Conservation (phyloP, 1,140 invertebrate genomes). For the Drosophila tristis region DNA sequence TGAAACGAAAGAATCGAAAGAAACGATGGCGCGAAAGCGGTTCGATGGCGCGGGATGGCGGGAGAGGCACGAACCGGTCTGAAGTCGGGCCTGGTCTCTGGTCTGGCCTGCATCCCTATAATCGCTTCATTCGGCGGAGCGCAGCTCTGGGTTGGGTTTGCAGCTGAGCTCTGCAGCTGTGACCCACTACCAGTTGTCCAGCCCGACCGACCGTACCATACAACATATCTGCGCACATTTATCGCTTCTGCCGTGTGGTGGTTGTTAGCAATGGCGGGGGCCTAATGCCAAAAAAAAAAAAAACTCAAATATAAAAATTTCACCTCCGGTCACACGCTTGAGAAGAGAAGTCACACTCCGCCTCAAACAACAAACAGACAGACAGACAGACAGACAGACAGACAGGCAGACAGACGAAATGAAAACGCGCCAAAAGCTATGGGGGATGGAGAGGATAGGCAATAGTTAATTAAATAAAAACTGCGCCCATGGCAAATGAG, state of each 20-base stretch:
- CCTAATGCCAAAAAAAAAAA: conserved; percentile 53
- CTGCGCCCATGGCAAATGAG: conserved; percentile 38
- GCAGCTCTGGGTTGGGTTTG: conserved; percentile 18
- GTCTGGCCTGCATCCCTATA: conserved; percentile 67
- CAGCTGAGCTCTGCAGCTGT: conserved; percentile 60
- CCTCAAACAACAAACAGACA: too few relatives aligned
- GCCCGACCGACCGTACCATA: conserved; percentile 26
- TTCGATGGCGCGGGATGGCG: conserved; percentile 1
- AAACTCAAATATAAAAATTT: conserved; percentile 65
- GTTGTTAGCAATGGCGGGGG: conserved; percentile 16
- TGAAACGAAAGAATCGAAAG: conserved; percentile 56
- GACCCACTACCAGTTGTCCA: conserved; percentile 79
- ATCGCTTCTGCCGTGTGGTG: conserved; percentile 43
- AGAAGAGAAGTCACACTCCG: conserved; percentile 65
- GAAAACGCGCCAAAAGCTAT: conserved; percentile 6
- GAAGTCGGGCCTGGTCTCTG: conserved; percentile 6
- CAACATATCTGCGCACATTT: conserved; percentile 69
- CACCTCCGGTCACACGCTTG: conserved; percentile 79
- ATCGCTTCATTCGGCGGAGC: conserved; percentile 60
- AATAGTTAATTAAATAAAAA: conserved; percentile 52
- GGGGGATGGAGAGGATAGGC: conserved; percentile 37
- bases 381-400: background rate
- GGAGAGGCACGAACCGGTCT: too few relatives aligned
- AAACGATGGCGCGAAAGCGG: conserved; percentile 13
- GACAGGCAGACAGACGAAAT: conserved; percentile 20